A percentile compares a stretch with the other conserved stretches of the same genome.
These are phyloP conservation scores for Cuniculus paca DNA, from an alignment of 2,797 vertebrate genomes.

Conservation along the genomic window DNA sequence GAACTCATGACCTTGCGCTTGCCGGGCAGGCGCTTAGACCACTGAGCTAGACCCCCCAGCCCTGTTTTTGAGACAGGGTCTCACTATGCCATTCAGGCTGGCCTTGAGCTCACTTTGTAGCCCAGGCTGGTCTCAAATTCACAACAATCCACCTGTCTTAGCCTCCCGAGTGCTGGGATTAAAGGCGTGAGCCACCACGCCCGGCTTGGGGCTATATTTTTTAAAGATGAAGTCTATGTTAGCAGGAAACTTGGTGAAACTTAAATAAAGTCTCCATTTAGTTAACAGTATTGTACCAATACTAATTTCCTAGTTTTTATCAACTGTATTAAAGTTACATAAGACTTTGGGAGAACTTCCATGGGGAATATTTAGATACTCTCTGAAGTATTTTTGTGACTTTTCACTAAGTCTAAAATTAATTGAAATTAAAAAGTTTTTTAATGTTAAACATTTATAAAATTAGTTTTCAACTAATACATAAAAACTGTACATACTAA, in stretches of 20 bases:
- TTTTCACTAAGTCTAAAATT: conserved; percentile 42
- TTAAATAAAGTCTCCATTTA: background rate
- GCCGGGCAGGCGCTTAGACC: no score
- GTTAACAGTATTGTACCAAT: background rate
- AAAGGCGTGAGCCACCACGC: no score
- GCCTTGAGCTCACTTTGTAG: no score
- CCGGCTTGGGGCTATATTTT: background rate
- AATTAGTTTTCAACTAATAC: background rate
- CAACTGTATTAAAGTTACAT: background rate
- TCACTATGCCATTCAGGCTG: no score
- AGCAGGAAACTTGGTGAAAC: conserved; percentile 4
- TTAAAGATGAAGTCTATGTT: background rate
- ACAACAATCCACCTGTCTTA: no score
- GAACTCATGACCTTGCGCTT: no score
- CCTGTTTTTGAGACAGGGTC: no score
- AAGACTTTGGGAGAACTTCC: background rate
- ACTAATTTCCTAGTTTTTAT: conserved; percentile 33
- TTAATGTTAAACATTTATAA: background rate
- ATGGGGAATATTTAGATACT: background rate
- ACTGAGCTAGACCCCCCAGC: no score
- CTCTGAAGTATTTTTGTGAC: conserved; percentile 14
- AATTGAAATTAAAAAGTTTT: background rate
- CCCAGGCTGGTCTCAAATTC: no score
- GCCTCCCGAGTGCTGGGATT: no score
- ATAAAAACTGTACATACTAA: background rate